phyloP scores from a whole-genome alignment of 2,113 vertebrate genomes.

The Gracilinanus agilis region DNA sequence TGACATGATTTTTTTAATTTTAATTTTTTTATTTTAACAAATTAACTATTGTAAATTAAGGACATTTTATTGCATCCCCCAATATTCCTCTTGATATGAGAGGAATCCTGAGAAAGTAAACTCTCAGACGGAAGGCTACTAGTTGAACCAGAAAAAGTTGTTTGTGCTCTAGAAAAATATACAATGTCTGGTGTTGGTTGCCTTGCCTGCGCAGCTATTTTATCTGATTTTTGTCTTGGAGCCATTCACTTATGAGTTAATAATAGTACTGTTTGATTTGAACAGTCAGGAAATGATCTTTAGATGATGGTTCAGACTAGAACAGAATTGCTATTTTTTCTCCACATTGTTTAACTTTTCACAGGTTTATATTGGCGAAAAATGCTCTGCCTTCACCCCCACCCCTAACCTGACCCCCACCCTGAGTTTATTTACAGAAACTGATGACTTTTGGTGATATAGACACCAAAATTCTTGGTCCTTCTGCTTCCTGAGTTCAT shows the following conservation, averaged over 20 bases:
- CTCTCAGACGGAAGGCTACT: neutral
- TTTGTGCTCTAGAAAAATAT: conserved; percentile 1
- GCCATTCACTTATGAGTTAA: neutral
- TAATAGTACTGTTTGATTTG: neutral
- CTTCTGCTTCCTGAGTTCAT: neutral
- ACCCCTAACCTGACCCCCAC: neutral
- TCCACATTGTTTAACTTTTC: neutral
- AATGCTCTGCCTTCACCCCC: neutral
- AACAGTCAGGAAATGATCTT: rapidly evolving
- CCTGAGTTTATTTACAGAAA: neutral
- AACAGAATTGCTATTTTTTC: rapidly evolving
- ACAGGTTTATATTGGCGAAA: neutral
- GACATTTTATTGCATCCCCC: neutral
- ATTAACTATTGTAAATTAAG: neutral
- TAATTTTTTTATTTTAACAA: neutral
- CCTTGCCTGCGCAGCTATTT: neutral
- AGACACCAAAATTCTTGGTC: neutral
- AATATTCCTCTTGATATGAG: neutral
- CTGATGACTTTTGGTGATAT: neutral
- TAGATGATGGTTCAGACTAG: rapidly evolving
- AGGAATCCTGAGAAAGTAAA: neutral
- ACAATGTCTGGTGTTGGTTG: neutral
- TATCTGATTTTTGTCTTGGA: neutral
- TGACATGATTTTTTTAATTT: neutral
- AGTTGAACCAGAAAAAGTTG: neutral